Conservation (phyloP, 2,113 vertebrate species). For the Lipophrys pholis region DNA sequence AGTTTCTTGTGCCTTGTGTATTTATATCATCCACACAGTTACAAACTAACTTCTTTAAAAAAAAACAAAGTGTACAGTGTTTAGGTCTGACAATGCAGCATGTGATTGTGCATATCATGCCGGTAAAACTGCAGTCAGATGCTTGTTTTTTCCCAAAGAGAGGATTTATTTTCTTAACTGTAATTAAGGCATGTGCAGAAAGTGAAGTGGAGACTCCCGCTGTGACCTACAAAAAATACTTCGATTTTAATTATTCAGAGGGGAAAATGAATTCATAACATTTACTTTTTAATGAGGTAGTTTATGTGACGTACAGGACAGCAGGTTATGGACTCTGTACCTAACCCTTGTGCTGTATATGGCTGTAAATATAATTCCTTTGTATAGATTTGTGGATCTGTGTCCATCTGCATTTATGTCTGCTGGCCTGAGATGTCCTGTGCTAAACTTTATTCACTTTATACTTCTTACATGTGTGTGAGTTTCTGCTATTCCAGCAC, state of each 20-base stretch:
- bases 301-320: neutral
- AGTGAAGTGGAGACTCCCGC: slow-evolving; percentile 39
- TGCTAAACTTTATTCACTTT: too few relatives aligned
- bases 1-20: neutral
- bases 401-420: neutral
- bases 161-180: slow-evolving; percentile 63
- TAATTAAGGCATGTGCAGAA: slow-evolving; percentile 55
- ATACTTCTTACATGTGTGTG: neutral
- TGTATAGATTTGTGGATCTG: slow-evolving; percentile 28
- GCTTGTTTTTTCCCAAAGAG: slow-evolving; percentile 36
- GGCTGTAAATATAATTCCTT: slow-evolving; percentile 10
- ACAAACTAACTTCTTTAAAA: neutral
- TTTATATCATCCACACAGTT: slow-evolving; percentile 7
- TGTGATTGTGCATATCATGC: slow-evolving; percentile 56
- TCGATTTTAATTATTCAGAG: slow-evolving; percentile 64
- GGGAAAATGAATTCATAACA: slow-evolving; percentile 26
- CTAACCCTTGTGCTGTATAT: neutral
- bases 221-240: slow-evolving; percentile 64
- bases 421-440: too few relatives aligned
- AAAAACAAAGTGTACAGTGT: slow-evolving; percentile 19
- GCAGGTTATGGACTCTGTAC: slow-evolving; percentile 1
- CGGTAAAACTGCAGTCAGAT: slow-evolving; percentile 37
- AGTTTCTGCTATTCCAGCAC: neutral
- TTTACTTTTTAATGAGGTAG: slow-evolving; percentile 65
- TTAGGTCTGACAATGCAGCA: slow-evolving; percentile 39